Percentiles rank a stretch among this genome's conserved stretches.
These are phyloP conservation scores for Tupaia chinensis DNA, from an alignment of 2,113 vertebrate genomes.

Conservation along the genomic window DNA sequence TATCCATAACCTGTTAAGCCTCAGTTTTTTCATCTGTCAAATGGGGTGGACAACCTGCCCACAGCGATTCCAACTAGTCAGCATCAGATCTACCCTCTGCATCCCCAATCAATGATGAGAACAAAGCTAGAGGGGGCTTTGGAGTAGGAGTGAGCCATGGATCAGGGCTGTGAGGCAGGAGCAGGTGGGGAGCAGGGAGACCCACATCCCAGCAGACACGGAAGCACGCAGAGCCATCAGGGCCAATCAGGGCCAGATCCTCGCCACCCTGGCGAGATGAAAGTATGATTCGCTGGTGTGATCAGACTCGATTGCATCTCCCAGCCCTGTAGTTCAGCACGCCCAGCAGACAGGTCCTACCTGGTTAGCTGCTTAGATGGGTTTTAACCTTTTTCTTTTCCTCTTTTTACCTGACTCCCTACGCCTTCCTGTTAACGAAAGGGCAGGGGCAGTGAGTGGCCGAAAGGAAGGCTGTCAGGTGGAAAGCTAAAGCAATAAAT, in stretches of 20 bases:
- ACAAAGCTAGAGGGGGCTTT: constrained; percentile 81
- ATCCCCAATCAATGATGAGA: constrained; percentile 79
- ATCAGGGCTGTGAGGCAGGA: constrained; percentile 66
- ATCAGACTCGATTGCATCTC: constrained; percentile 82
- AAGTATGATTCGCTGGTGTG: constrained; percentile 85
- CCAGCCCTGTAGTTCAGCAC: constrained; percentile 81
- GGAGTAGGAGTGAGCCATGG: constrained; percentile 78
- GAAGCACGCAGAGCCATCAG: constrained; percentile 83
- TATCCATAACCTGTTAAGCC: background rate
- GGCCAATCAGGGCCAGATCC: constrained; percentile 87
- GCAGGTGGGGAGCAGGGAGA: constrained; percentile 77
- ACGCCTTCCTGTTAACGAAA: constrained; percentile 97
- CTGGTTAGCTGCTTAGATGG: constrained; percentile 94
- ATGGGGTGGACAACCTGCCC: background rate
- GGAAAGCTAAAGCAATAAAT: constrained; percentile 88
- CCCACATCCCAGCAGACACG: constrained; percentile 84
- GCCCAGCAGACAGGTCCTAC: constrained; percentile 90
- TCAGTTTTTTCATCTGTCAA: constrained; percentile 29
- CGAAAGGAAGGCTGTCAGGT: constrained; percentile 85
- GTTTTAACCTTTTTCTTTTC: constrained; percentile 96
- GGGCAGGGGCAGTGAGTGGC: constrained; percentile 91
- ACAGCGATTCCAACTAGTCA: background rate
- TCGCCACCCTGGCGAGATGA: constrained; percentile 83
- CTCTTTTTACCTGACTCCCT: constrained; percentile 98
- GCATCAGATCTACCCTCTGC: background rate